Evolutionary conservation across 2,888 invertebrate species (phyloP).

Genomic region (Hemithea aestivaria): DNA sequence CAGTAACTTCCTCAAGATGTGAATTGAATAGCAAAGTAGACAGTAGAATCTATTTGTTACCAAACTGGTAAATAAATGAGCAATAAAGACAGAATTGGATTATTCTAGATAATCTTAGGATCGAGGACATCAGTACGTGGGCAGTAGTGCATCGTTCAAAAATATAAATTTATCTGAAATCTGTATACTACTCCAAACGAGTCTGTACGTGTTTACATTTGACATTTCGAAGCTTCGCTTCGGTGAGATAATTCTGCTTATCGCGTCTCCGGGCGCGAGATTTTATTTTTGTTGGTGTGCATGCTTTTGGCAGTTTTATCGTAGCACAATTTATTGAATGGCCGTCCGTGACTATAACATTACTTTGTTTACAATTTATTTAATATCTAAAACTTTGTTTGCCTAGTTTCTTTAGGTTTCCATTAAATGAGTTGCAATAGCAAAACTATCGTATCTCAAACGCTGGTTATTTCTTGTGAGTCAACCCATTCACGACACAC

Average conservation of each 20-base stretch:
- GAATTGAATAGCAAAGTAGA: too few relatives aligned
- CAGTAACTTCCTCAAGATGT: too few relatives aligned
- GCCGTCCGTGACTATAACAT: not conserved
- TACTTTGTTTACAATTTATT: slow-evolving; percentile 4
- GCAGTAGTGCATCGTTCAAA: slow-evolving; percentile 9
- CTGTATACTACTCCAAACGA: slow-evolving; percentile 6
- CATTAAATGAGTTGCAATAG: not conserved
- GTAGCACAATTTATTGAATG: slow-evolving; percentile 3
- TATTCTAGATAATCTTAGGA: slow-evolving; percentile 5
- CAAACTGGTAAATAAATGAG: slow-evolving; percentile 1
- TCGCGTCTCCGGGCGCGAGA: slow-evolving; percentile 9
- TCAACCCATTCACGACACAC: slow-evolving; percentile 15
- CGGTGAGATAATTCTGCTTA: slow-evolving; percentile 21
- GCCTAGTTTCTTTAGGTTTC: slow-evolving; percentile 1
- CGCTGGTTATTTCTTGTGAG: slow-evolving; percentile 11
- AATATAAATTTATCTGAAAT: slow-evolving; percentile 8
- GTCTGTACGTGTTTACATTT: slow-evolving; percentile 18
- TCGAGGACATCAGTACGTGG: slow-evolving; percentile 9
- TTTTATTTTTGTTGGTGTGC: slow-evolving; percentile 11
- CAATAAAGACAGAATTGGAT: slow-evolving; percentile 6
- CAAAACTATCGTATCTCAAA: too few relatives aligned
- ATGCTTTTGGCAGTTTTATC: slow-evolving; percentile 16
- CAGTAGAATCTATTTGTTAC: not conserved
- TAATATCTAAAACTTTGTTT: slow-evolving; percentile 4
- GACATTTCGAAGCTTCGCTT: slow-evolving; percentile 19